Conservation (phyloP, 2,888 invertebrate genomes). For the Andrena dorsata region DNA sequence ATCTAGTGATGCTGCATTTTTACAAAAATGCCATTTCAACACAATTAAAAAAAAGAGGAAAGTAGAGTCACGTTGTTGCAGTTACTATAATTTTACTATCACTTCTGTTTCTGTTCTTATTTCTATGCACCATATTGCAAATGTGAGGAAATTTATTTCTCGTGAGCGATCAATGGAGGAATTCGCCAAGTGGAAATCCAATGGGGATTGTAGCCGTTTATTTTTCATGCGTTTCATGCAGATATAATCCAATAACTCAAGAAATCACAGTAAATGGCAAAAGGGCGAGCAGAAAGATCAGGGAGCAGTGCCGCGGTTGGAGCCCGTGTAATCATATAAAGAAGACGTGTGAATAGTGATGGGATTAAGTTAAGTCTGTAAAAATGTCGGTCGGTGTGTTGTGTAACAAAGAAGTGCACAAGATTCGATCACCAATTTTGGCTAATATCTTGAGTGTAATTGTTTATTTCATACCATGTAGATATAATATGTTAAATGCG, state of each 20-base stretch:
- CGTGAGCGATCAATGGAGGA: constrained; percentile 10
- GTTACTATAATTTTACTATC: constrained; percentile 12
- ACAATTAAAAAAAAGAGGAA: no score
- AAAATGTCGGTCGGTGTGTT: no score
- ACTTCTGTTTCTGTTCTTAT: neutral
- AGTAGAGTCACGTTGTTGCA: neutral
- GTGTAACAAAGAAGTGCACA: no score
- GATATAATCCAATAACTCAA: constrained; percentile 61
- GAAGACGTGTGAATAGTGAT: constrained; percentile 17
- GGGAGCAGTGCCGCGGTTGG: neutral
- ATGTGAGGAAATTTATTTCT: neutral
- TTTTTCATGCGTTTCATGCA: constrained; percentile 43
- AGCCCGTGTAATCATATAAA: constrained; percentile 40
- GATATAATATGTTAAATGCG: no score
- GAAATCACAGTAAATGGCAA: constrained; percentile 50
- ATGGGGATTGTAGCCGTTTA: constrained; percentile 1
- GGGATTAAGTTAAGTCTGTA: neutral
- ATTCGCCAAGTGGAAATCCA: constrained; percentile 21
- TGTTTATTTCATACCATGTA: no score
- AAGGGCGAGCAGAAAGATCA: constrained; percentile 19
- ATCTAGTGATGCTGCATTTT: no score
- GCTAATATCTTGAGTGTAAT: no score
- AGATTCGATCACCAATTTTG: no score
- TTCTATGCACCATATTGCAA: neutral
- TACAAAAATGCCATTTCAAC: no score